Conservation (phyloP, 2,113 vertebrate species). For the Actinemys pallida region DNA sequence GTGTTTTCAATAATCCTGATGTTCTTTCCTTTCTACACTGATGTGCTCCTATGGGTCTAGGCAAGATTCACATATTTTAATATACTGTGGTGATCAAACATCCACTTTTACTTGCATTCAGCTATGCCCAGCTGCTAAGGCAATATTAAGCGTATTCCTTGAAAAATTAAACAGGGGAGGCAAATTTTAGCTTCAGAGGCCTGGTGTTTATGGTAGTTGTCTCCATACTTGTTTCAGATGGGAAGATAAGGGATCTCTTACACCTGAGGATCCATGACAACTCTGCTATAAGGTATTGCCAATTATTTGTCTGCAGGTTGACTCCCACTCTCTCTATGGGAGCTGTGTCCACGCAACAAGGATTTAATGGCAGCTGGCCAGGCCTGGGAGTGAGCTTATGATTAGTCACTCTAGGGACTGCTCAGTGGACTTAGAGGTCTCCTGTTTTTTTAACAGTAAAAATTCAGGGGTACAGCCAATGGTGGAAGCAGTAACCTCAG, state of each 20-base stretch:
- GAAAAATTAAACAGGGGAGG: background rate
- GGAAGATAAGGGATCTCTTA: background rate
- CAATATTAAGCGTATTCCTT: background rate
- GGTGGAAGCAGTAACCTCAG: background rate
- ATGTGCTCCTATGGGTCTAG: background rate
- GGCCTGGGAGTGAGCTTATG: background rate
- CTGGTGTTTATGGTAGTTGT: background rate
- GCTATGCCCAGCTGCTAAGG: constrained; percentile 8
- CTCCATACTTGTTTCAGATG: background rate
- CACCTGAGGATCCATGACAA: background rate
- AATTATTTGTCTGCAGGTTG: background rate
- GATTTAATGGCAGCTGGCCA: background rate
- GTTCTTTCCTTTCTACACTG: background rate
- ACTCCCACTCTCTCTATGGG: background rate
- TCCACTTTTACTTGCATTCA: background rate
- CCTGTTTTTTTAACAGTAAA: background rate
- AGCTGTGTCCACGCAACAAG: background rate
- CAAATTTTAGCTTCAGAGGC: rapidly evolving
- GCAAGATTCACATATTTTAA: background rate
- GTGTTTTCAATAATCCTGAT: background rate
- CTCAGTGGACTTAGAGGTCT: background rate
- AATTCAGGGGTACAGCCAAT: background rate
- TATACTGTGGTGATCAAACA: background rate
- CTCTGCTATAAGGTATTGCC: background rate
- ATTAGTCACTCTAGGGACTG: background rate